These are phyloP conservation scores for Nerophis ophidion DNA, from an alignment of 2,113 vertebrate genomes.

Conservation along the genomic window DNA sequence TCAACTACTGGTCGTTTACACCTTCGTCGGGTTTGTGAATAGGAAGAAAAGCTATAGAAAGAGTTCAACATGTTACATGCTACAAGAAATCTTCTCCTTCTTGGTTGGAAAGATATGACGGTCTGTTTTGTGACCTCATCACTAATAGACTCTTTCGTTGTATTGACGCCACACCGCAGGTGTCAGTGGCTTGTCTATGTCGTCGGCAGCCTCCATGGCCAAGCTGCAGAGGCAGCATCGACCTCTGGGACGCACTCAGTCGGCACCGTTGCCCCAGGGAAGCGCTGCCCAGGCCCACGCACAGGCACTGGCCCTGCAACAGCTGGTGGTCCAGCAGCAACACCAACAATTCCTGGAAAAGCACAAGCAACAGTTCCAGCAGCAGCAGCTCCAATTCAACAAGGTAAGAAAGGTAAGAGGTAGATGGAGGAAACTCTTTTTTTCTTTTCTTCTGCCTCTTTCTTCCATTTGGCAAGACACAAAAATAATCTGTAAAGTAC, in stretches of 20 bases:
- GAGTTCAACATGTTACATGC: too few species aligned
- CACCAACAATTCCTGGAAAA: constrained; percentile 98
- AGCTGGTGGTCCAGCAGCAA: constrained; percentile 95
- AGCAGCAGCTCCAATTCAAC: constrained; percentile 89
- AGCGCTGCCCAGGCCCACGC: constrained; percentile 70
- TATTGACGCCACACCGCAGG: constrained; percentile 58
- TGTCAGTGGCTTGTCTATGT: constrained; percentile 74
- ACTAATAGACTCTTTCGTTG: background rate
- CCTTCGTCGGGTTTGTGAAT: too few species aligned
- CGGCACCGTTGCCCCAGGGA: constrained; percentile 64
- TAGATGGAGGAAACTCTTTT: too few species aligned
- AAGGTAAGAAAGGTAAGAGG: constrained; percentile 80
- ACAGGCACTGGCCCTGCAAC: constrained; percentile 83
- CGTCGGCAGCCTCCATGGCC: constrained; percentile 81
- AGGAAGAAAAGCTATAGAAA: too few species aligned
- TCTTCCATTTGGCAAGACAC: too few species aligned
- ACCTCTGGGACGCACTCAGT: constrained; percentile 77
- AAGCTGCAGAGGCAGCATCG: constrained; percentile 86
- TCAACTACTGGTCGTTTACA: too few species aligned
- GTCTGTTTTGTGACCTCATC: background rate
- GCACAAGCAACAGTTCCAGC: constrained; percentile 96
- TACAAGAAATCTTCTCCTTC: too few species aligned
- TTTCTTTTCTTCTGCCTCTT: too few species aligned
- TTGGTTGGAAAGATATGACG: too few species aligned
- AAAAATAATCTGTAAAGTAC: too few species aligned